These are phyloP conservation scores for Chaetodon trifasciatus DNA, from an alignment of 2,797 vertebrate genomes.

Conservation along the genomic window DNA sequence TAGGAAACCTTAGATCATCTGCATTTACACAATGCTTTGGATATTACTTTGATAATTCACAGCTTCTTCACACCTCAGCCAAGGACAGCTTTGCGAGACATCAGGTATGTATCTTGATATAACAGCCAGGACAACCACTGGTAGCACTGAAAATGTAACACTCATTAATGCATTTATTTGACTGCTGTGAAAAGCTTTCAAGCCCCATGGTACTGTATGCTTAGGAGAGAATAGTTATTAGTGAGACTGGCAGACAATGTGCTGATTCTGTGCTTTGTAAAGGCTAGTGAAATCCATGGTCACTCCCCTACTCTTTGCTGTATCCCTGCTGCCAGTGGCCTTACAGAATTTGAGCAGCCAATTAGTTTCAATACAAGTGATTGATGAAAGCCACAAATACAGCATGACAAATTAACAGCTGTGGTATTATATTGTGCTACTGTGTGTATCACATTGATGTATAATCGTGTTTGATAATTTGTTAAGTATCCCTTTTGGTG, in stretches of 20 bases:
- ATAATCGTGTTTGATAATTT: conserved; percentile 53
- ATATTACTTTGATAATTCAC: conserved; percentile 45
- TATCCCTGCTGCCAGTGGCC: conserved; percentile 32
- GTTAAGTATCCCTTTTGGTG: conserved; percentile 56
- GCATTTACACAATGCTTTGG: conserved; percentile 5
- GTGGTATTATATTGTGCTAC: conserved; percentile 36
- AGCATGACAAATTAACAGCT: conserved; percentile 52
- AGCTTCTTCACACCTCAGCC: conserved; percentile 10
- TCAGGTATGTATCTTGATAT: conserved; percentile 30
- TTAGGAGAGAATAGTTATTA: conserved; percentile 64
- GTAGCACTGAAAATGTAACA: conserved; percentile 49
- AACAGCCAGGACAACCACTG: conserved; percentile 34
- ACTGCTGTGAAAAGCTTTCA: conserved; percentile 62
- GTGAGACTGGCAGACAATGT: conserved; percentile 49
- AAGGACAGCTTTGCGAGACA: conserved; percentile 39
- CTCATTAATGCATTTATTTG: conserved; percentile 64
- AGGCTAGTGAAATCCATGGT: conserved; percentile 31
- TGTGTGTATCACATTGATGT: conserved; percentile 31
- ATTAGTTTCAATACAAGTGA: conserved; percentile 54
- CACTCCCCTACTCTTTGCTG: conserved; percentile 33
- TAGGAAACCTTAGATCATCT: conserved; percentile 9
- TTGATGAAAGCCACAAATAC: conserved; percentile 63
- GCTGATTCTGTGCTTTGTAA: conserved; percentile 60
- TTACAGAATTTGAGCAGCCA: conserved; percentile 53
- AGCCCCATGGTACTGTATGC: conserved; percentile 52